These are phyloP conservation scores for Apogon talboti DNA, from an alignment of 2,797 vertebrate species.

Conservation along the genomic window DNA sequence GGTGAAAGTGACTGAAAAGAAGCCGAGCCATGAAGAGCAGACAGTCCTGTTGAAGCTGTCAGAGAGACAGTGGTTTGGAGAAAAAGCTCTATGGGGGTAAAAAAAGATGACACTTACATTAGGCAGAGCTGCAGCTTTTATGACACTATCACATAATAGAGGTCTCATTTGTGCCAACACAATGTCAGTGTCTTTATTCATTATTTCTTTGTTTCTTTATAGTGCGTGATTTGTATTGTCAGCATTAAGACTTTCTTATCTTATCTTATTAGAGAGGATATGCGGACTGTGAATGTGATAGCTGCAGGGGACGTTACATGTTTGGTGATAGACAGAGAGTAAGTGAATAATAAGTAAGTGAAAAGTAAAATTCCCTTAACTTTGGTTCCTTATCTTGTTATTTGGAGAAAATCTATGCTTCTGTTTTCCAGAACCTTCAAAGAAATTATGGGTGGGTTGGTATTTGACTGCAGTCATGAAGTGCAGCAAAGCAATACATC, in stretches of 20 bases:
- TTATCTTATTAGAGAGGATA: conserved; percentile 69
- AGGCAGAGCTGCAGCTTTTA: background rate
- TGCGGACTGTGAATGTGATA: conserved; percentile 66
- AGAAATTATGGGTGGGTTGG: conserved; percentile 59
- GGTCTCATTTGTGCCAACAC: background rate
- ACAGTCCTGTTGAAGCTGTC: conserved; percentile 68
- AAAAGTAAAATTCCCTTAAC: background rate
- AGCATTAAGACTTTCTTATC: background rate
- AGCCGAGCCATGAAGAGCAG: conserved; percentile 66
- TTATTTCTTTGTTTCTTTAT: background rate
- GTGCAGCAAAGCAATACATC: conserved; percentile 50
- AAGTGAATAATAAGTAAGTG: conserved; percentile 47
- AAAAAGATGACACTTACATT: conserved; percentile 18
- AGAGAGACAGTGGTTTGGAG: conserved; percentile 82
- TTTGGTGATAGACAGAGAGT: conserved; percentile 81
- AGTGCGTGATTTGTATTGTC: background rate
- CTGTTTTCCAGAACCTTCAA: conserved; percentile 74
- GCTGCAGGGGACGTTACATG: conserved; percentile 79
- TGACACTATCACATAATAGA: background rate
- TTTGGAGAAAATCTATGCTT: background rate
- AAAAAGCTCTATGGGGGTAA: conserved; percentile 81
- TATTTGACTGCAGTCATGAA: conserved; percentile 55
- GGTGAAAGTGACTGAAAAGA: conserved; percentile 82
- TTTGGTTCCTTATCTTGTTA: background rate
- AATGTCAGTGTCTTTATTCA: background rate